A percentile compares a stretch with the other conserved stretches of the same genome.
phyloP scores from a whole-genome alignment of 1,140 invertebrate species.

The Batillaria attramentaria region DNA sequence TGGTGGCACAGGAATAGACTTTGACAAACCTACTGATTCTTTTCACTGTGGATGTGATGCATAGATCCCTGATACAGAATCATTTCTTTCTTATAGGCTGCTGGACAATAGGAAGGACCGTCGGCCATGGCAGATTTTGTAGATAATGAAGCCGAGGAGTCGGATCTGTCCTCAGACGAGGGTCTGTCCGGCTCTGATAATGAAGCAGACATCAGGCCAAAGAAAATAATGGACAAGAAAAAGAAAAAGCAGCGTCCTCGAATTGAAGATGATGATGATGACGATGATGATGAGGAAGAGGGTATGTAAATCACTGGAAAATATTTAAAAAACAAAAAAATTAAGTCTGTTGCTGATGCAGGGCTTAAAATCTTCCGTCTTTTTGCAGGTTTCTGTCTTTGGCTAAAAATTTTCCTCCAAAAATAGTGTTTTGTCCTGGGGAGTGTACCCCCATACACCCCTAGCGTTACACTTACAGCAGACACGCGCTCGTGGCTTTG shows the following conservation, averaged over 20 bases:
- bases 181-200: constrained; percentile 39
- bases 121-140: constrained; percentile 60
- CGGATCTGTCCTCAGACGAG: constrained; percentile 38
- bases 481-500: no score
- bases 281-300: constrained; percentile 55
- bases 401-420: background rate
- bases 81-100: background rate
- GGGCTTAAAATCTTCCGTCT: background rate
- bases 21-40: no score
- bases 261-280: constrained; percentile 63
- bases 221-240: constrained; percentile 56
- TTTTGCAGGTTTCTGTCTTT: background rate
- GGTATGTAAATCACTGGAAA: no score
- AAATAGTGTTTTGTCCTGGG: background rate
- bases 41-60: no score
- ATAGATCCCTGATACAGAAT: no score
- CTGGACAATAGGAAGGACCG: background rate
- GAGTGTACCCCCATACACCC: no score
- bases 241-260: constrained; percentile 78
- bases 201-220: constrained; percentile 47
- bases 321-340: constrained; percentile 48
- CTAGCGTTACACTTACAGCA: no score
- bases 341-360: constrained; percentile 2
- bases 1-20: no score
- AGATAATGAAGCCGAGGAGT: constrained; percentile 63